Conservation (phyloP, 64 coral and sea anemone genomes). For the Actinia equina region DNA sequence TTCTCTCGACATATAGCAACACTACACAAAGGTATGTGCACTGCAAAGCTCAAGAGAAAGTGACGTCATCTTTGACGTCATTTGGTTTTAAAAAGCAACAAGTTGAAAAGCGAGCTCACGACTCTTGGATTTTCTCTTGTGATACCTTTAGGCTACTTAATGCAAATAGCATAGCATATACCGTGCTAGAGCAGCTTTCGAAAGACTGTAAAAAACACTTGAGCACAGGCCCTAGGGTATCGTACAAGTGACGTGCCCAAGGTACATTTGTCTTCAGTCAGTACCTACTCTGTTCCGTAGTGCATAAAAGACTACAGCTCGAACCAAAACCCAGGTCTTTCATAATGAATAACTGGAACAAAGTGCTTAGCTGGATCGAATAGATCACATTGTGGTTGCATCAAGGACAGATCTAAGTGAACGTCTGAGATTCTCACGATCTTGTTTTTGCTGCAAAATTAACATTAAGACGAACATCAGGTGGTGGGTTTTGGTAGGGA, state of each 20-base stretch:
- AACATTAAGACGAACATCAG: too few relatives aligned
- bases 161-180: too few relatives aligned
- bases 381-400: neutral
- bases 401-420: constrained; percentile 2
- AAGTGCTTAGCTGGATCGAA: neutral
- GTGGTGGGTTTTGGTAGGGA: too few relatives aligned
- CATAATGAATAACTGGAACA: neutral
- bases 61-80: neutral
- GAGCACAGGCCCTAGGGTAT: too few relatives aligned
- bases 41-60: neutral
- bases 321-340: neutral
- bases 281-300: neutral
- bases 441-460: neutral
- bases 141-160: neutral
- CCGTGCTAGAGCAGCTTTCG: too few relatives aligned
- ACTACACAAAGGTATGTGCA: too few relatives aligned
- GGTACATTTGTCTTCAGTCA: neutral
- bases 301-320: neutral
- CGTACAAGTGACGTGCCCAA: too few relatives aligned
- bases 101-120: neutral
- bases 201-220: too few relatives aligned
- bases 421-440: constrained; percentile 18
- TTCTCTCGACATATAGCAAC: neutral
- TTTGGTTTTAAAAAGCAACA: neutral
- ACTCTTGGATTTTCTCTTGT: neutral